Percentiles rank a stretch among this genome's conserved stretches.
These are phyloP conservation scores for Fragum fragum DNA, from an alignment of 2,888 invertebrate genomes.

Conservation along the genomic window DNA sequence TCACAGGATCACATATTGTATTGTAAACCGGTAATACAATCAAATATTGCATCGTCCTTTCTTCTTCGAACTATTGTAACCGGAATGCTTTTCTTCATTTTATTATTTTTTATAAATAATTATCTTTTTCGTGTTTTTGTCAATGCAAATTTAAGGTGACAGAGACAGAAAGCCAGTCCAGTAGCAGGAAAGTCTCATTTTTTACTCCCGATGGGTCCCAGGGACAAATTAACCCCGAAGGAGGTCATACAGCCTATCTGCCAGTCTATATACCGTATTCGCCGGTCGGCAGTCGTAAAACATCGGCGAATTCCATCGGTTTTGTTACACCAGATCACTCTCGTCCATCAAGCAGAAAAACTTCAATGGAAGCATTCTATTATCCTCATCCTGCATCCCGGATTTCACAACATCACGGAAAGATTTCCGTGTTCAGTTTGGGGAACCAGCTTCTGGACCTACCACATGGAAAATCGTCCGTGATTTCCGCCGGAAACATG, in stretches of 20 bases:
- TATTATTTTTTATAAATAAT: too few relatives aligned
- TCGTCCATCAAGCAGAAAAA: constrained; percentile 51
- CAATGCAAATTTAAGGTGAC: neutral
- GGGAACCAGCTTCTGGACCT: constrained; percentile 35
- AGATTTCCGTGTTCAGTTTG: constrained; percentile 63
- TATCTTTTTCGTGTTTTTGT: too few relatives aligned
- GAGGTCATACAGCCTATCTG: constrained; percentile 43
- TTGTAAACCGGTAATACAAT: too few relatives aligned
- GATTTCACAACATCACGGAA: constrained; percentile 35
- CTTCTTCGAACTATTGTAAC: too few relatives aligned
- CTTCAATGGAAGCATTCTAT: constrained; percentile 61
- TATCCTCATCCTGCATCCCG: constrained; percentile 29
- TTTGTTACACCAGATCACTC: constrained; percentile 24
- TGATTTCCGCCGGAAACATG: constrained; percentile 55
- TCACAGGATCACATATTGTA: too few relatives aligned
- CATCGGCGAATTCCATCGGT: constrained; percentile 48
- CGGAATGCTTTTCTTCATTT: too few relatives aligned
- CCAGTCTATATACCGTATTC: constrained; percentile 41
- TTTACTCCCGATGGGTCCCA: constrained; percentile 19
- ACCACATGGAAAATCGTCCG: constrained; percentile 55
- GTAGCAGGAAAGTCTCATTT: constrained; percentile 60
- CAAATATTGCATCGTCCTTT: too few relatives aligned
- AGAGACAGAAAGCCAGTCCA: neutral
- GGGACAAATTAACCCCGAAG: constrained; percentile 11
- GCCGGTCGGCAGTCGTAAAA: constrained; percentile 38